Evolutionary conservation across 2,888 invertebrate species (phyloP), one percentile per base, ranked within the genome.

Genomic region (Leucophora obtusa): DNA sequence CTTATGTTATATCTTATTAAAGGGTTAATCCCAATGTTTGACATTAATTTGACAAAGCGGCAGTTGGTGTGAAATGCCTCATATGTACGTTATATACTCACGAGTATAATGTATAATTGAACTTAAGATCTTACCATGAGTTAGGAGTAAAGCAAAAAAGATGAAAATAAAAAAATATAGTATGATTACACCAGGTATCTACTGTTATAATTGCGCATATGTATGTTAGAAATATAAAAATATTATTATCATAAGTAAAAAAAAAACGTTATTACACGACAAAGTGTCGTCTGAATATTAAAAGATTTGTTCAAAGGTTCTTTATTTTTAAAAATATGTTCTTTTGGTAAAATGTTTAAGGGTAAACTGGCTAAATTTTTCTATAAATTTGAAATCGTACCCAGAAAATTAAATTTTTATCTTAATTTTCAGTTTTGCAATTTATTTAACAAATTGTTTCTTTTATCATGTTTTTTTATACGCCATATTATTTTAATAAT

Each of bases 281-380:
- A 68, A 54, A 10, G 53, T 74, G 74, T 54, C 60, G 74, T 60
- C 54, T 53, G 60, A 74, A 74, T 68, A 74, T 54, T 74, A 60
- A 68, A 74, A 38, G 38, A 38, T 38, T 11, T 38, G 8, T 38
- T 38, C 38, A 38, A 11, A 38, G 1, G 2, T 38, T 38, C 38
- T 38, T 38, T 38, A 38, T 38, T 11, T 38, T 38, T 3, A 38
- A 3, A 38, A 38, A 38, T 5, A 38, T 38, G 35, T 35, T 5
- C 4, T 21, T 21, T 21, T 21, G 21, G 21, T 21, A 21, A 21
- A n/a, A n/a, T n/a, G n/a, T n/a, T n/a, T 21, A 21, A 21, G 21
- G 21, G 21, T 21, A 4, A 21, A 21, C 4, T 21, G 21, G 2
- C 21, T 21, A 4, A 21, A 21, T 21, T 21, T 21, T 21, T 21